Percentiles rank a stretch among this genome's conserved stretches.
Conservation (phyloP, 2,888 invertebrate genomes). For the Cryptocheilus praepositus region DNA sequence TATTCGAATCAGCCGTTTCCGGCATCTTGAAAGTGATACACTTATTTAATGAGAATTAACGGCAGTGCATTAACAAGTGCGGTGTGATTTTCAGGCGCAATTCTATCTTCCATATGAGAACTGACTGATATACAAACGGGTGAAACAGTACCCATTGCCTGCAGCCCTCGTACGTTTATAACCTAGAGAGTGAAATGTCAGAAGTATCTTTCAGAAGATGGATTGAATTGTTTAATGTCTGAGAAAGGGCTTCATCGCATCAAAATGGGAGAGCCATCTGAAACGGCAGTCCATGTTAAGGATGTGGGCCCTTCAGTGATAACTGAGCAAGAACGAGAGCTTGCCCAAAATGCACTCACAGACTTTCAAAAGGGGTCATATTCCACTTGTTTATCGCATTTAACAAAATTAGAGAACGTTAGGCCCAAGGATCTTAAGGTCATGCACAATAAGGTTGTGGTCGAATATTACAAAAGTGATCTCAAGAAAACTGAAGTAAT, state of each 20-base stretch:
- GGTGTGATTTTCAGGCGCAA: too few relatives aligned
- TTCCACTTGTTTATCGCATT: constrained; percentile 77
- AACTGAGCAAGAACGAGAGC: constrained; percentile 78
- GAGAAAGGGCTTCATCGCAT: background rate
- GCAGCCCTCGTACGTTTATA: too few relatives aligned
- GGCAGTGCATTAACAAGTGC: too few relatives aligned
- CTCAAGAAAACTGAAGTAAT: constrained; percentile 85
- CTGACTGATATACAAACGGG: too few relatives aligned
- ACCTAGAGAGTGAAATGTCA: too few relatives aligned
- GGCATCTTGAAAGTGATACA: too few relatives aligned
- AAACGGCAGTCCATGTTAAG: constrained; percentile 40
- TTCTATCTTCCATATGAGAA: too few relatives aligned
- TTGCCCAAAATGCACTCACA: constrained; percentile 79
- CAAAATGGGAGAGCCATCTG: constrained; percentile 52
- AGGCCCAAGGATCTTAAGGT: constrained; percentile 84
- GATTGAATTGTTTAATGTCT: too few relatives aligned
- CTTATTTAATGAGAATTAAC: too few relatives aligned
- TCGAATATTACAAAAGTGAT: constrained; percentile 86
- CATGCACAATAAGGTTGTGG: constrained; percentile 89
- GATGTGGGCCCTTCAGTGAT: constrained; percentile 54
- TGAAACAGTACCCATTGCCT: too few relatives aligned
- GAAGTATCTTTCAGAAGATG: too few relatives aligned
- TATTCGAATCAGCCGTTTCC: too few relatives aligned
- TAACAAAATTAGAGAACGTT: constrained; percentile 81
- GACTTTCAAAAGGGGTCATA: constrained; percentile 82